Conservation (phyloP, 2,797 vertebrate species). For the Manis crassicaudata region DNA sequence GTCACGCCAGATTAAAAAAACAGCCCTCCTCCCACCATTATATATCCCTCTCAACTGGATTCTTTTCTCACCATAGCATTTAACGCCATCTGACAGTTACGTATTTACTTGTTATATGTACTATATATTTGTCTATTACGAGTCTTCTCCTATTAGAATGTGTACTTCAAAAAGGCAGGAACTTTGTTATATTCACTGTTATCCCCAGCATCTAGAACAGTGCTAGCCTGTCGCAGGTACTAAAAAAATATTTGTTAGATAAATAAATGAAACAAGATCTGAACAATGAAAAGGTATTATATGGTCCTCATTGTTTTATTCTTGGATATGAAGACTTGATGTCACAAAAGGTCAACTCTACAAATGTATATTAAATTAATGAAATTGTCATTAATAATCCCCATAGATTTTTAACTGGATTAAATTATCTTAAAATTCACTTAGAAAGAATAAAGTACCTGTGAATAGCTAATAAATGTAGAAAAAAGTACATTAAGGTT, state of each 20-base stretch:
- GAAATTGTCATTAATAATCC: background rate
- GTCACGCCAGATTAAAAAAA: background rate
- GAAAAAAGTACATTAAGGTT: background rate
- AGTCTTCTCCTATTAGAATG: background rate
- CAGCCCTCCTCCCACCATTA: too few relatives aligned
- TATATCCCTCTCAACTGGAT: background rate
- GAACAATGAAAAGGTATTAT: background rate
- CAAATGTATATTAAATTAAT: background rate
- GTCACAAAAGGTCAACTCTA: background rate
- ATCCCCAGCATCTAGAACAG: background rate
- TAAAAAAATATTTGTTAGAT: background rate
- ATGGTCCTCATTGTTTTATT: background rate
- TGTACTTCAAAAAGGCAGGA: background rate
- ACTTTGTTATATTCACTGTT: background rate
- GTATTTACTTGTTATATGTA: background rate
- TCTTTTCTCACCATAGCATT: background rate
- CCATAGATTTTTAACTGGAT: background rate
- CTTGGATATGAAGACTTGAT: background rate
- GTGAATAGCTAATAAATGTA: background rate
- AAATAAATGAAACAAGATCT: background rate
- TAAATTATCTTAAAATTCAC: constrained; percentile 28
- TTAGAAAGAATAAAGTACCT: constrained; percentile 12
- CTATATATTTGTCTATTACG: background rate
- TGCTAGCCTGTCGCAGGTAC: background rate
- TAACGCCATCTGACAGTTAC: background rate